A percentile compares a stretch with the other conserved stretches of the same genome.
These are phyloP conservation scores for Apolygus lucorum DNA, from an alignment of 1,140 invertebrate genomes.

Conservation along the genomic window DNA sequence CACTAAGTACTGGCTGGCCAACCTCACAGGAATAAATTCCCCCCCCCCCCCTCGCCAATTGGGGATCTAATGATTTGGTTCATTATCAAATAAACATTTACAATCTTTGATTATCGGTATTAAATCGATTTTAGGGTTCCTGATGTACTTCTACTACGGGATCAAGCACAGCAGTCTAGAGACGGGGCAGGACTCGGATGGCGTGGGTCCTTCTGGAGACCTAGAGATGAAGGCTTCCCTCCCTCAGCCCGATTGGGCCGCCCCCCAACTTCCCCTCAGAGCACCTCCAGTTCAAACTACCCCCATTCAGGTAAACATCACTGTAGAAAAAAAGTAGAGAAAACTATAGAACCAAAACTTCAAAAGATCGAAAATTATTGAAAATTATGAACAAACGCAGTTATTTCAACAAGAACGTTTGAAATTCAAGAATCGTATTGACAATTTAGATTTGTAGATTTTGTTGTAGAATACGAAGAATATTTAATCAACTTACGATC, in stretches of 20 bases:
- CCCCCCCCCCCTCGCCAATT: no score
- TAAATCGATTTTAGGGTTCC: slow-evolving; percentile 54
- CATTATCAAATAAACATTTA: no score
- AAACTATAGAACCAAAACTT: slow-evolving; percentile 20
- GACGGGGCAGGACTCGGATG: slow-evolving; percentile 44
- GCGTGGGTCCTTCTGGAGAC: slow-evolving; percentile 25
- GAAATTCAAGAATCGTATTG: no score
- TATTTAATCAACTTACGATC: no score
- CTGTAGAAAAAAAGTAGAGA: slow-evolving; percentile 37
- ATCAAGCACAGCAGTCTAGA: slow-evolving; percentile 77
- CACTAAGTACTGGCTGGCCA: no score
- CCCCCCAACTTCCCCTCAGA: slow-evolving; percentile 24
- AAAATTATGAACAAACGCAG: no score
- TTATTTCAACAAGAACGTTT: no score
- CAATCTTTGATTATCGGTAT: slow-evolving; percentile 7
- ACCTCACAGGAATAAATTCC: no score
- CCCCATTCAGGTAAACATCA: slow-evolving; percentile 41
- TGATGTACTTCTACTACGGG: slow-evolving; percentile 87
- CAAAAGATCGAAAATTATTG: no score
- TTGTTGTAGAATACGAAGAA: no score
- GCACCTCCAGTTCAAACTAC: slow-evolving; percentile 40
- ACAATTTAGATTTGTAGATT: no score
- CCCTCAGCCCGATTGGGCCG: slow-evolving; percentile 31
- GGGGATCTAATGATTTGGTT: no score
- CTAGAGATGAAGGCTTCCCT: slow-evolving; percentile 22